Evolutionary conservation across 2,888 invertebrate genomes (phyloP).

Genomic region (Rhodophaea formosa): DNA sequence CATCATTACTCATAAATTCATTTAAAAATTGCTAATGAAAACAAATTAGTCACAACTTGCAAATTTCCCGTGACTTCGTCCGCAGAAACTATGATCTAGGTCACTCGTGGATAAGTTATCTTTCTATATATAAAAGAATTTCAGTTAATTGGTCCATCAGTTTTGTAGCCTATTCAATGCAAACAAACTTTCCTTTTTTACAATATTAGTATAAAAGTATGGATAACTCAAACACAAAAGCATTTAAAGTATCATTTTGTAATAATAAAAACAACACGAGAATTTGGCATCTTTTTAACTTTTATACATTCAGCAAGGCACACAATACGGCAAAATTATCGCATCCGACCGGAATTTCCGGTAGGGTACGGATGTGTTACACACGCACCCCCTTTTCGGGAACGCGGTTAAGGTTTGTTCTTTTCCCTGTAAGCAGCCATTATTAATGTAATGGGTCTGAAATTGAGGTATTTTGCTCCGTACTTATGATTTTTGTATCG

Average conservation of each 20-base stretch:
- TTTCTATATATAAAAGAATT: too few species aligned
- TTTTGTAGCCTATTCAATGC: too few species aligned
- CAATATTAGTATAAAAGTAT: too few species aligned
- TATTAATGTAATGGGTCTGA: conserved; percentile 10
- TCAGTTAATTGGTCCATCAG: too few species aligned
- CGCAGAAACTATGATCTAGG: too few species aligned
- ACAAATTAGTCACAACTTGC: too few species aligned
- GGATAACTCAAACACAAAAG: not conserved
- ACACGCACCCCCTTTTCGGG: conserved; percentile 19
- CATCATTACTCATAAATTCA: too few species aligned
- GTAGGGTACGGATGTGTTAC: conserved; percentile 40
- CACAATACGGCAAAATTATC: conserved; percentile 44
- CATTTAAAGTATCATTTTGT: too few species aligned
- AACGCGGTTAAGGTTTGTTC: conserved; percentile 1
- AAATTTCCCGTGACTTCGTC: too few species aligned
- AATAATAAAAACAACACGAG: conserved; percentile 2
- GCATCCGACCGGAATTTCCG: conserved; percentile 41
- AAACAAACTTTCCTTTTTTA: too few species aligned
- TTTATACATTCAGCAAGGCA: conserved; percentile 5
- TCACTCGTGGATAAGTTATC: too few species aligned
- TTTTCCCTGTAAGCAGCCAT: conserved; percentile 13
- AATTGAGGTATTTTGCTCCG: conserved; percentile 5
- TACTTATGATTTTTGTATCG: not conserved
- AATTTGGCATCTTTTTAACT: conserved; percentile 9
- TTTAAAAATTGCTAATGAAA: too few species aligned